Percentiles rank a stretch among this genome's conserved stretches.
Conservation (phyloP, 2,797 vertebrate species). For the Eulemur coronatus region DNA sequence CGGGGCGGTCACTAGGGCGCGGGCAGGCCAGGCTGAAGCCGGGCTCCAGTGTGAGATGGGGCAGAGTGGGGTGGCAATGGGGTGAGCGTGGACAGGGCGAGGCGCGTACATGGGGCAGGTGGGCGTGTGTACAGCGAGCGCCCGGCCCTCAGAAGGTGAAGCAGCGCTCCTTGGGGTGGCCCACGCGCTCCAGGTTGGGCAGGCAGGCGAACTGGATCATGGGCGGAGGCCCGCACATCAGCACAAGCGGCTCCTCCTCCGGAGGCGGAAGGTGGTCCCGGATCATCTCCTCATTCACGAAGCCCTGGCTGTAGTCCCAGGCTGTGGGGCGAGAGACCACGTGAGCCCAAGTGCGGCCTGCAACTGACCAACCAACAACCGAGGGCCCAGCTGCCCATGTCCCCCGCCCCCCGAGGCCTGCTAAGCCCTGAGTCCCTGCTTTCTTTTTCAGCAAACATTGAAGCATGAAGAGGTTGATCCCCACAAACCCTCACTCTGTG, state of each 20-base stretch:
- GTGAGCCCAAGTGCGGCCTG: accelerated
- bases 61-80: not conserved
- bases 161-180: slow-evolving; percentile 87
- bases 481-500: accelerated
- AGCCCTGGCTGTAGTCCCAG: slow-evolving; percentile 96
- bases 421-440: not conserved
- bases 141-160: slow-evolving; percentile 87
- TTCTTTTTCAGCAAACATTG: not conserved
- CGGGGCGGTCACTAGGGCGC: not conserved
- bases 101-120: accelerated
- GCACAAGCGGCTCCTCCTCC: slow-evolving; percentile 89
- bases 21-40: slow-evolving; percentile 41
- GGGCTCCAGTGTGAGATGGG: not conserved
- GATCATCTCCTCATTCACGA: slow-evolving; percentile 95
- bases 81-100: not conserved
- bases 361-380: not conserved
- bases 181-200: slow-evolving; percentile 95
- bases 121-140: accelerated
- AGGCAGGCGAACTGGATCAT: slow-evolving; percentile 98
- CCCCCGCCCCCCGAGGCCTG: not conserved
- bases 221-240: slow-evolving; percentile 97
- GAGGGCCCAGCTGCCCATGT: not conserved
- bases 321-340: slow-evolving; percentile 77
- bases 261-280: slow-evolving; percentile 90
- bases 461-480: not conserved